Percentiles rank a stretch among this genome's conserved stretches.
These are phyloP conservation scores for Temnothorax nylanderi DNA, from an alignment of 1,140 invertebrate genomes.

Conservation along the genomic window DNA sequence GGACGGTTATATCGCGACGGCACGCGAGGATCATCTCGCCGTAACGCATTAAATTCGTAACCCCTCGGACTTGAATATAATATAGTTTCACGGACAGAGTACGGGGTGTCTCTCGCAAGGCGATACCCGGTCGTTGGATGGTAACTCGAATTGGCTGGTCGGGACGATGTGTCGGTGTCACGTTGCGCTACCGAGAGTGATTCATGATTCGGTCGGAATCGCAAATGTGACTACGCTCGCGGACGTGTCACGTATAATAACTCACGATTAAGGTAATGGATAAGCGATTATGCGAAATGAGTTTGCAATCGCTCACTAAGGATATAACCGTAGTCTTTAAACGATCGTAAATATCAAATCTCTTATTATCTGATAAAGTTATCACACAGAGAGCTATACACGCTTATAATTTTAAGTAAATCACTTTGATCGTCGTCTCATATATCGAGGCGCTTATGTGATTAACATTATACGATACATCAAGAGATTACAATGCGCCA, in stretches of 20 bases:
- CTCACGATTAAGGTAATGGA: constrained; percentile 16
- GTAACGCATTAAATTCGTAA: constrained; percentile 37
- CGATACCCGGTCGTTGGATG: background rate
- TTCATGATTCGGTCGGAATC: constrained; percentile 56
- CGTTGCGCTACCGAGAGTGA: constrained; percentile 54
- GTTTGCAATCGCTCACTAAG: constrained; percentile 9
- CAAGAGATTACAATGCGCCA: background rate
- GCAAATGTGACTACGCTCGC: constrained; percentile 3
- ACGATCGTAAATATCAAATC: background rate
- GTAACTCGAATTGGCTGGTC: constrained; percentile 48
- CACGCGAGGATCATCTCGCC: constrained; percentile 40
- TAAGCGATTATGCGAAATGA: constrained; percentile 3
- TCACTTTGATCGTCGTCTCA: background rate
- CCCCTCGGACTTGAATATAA: constrained; percentile 14
- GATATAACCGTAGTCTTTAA: background rate
- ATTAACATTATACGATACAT: background rate
- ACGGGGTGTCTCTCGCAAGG: background rate
- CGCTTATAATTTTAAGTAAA: constrained; percentile 14
- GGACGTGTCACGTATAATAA: constrained; percentile 34
- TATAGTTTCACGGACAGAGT: background rate
- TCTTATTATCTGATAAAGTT: background rate
- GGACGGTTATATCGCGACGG: constrained; percentile 24
- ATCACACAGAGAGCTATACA: background rate
- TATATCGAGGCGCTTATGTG: background rate
- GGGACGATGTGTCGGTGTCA: constrained; percentile 57